These are phyloP conservation scores for Eurois occulta DNA, from an alignment of 2,888 invertebrate genomes.

Conservation along the genomic window DNA sequence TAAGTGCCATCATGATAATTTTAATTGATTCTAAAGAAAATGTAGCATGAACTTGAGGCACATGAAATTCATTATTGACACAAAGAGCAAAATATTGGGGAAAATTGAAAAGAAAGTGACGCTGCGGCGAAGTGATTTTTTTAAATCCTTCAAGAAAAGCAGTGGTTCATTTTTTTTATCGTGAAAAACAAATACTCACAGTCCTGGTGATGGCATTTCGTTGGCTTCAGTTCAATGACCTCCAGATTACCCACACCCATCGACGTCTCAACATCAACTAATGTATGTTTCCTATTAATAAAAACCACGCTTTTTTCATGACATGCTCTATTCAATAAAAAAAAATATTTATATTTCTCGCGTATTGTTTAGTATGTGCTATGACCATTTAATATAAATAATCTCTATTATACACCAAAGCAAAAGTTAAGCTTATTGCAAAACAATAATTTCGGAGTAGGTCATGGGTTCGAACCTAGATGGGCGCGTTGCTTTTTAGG, in stretches of 20 bases:
- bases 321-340: neutral
- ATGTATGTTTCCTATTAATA: neutral
- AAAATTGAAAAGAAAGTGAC: neutral
- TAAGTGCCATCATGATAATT: neutral
- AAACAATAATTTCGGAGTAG: neutral
- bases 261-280: conserved; percentile 1
- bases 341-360: conserved; percentile 27
- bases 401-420: neutral
- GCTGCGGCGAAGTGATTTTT: neutral
- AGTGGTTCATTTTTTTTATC: neutral
- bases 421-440: neutral
- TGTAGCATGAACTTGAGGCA: too few relatives aligned
- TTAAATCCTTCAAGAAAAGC: neutral
- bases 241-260: neutral
- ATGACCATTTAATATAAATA: neutral
- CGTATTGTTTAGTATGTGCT: conserved; percentile 1
- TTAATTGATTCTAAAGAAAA: too few relatives aligned
- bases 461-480: too few relatives aligned
- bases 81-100: neutral
- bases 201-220: conserved; percentile 25
- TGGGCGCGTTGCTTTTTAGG: neutral
- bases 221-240: neutral
- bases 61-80: too few relatives aligned
- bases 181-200: conserved; percentile 19
- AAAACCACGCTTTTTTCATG: neutral